These are phyloP conservation scores for Laothoe populi DNA, from an alignment of 2,888 invertebrate genomes.

Conservation along the genomic window DNA sequence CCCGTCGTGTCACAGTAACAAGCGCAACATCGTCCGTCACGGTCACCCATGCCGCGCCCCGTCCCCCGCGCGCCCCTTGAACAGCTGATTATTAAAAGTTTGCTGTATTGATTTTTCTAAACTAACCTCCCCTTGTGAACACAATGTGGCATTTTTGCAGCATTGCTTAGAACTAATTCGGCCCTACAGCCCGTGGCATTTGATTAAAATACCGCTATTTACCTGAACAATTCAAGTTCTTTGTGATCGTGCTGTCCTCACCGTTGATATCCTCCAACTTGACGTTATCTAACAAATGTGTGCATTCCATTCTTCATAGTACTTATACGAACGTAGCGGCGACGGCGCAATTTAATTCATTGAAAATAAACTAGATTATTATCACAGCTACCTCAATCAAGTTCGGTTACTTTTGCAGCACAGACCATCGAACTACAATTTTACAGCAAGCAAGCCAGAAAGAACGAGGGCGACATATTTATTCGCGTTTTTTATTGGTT, in stretches of 20 bases:
- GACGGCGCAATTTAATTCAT: slow-evolving; percentile 58
- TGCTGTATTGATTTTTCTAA: slow-evolving; percentile 81
- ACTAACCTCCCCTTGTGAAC: slow-evolving; percentile 67
- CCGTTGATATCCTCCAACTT: slow-evolving; percentile 81
- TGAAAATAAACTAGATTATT: slow-evolving; percentile 47
- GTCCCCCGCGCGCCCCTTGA: slow-evolving; percentile 63
- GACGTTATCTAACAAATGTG: slow-evolving; percentile 88
- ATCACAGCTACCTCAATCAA: slow-evolving; percentile 38
- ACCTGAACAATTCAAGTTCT: slow-evolving; percentile 88
- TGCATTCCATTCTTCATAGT: slow-evolving; percentile 87
- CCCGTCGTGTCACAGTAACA: slow-evolving; percentile 64
- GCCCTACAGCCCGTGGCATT: slow-evolving; percentile 40
- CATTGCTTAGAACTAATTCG: slow-evolving; percentile 32
- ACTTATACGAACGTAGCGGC: slow-evolving; percentile 51
- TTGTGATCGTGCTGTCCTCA: slow-evolving; percentile 83
- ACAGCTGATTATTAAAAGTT: slow-evolving; percentile 83
- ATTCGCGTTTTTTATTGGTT: slow-evolving; percentile 46
- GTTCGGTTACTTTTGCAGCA: slow-evolving; percentile 29
- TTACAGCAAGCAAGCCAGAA: slow-evolving; percentile 41
- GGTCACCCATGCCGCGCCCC: slow-evolving; percentile 73
- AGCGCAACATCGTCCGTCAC: slow-evolving; percentile 66
- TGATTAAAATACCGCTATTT: slow-evolving; percentile 55
- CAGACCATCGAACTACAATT: too few relatives aligned
- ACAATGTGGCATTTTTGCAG: slow-evolving; percentile 44
- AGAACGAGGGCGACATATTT: slow-evolving; percentile 57